Evolutionary conservation across 2,113 vertebrate species (phyloP).

Genomic region (Colius striatus): DNA sequence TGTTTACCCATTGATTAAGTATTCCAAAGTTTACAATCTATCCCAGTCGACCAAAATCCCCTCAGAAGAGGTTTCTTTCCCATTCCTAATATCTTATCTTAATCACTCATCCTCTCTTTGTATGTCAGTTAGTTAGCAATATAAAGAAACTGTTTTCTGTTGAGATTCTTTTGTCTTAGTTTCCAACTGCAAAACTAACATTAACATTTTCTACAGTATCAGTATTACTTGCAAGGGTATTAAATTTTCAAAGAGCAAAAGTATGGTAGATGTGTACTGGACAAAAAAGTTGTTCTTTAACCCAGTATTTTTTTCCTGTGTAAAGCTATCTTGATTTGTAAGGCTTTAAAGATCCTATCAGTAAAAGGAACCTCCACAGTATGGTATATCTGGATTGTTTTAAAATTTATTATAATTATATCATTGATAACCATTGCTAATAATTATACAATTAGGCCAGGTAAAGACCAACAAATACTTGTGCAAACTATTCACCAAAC

Average conservation of each 20-base stretch:
- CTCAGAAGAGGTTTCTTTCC: too few relatives aligned
- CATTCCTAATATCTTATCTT: too few relatives aligned
- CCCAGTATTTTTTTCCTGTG: background rate
- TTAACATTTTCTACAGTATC: background rate
- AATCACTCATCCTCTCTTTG: too few relatives aligned
- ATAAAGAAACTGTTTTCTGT: too few relatives aligned
- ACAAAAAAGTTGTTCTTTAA: background rate
- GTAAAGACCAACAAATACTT: background rate
- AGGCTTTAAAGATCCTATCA: background rate
- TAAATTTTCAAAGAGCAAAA: background rate
- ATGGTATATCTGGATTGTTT: background rate
- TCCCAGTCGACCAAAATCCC: too few relatives aligned
- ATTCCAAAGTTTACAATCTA: too few relatives aligned
- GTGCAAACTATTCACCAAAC: background rate
- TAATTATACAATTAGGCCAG: background rate
- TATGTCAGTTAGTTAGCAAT: too few relatives aligned
- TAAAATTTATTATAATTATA: background rate
- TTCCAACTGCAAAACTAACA: too few relatives aligned
- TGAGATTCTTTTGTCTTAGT: too few relatives aligned
- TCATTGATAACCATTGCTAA: background rate
- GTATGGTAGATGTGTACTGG: background rate
- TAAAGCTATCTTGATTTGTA: background rate
- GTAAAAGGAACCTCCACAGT: background rate
- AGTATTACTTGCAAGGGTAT: background rate
- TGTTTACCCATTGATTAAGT: too few relatives aligned